Evolutionary conservation across 1,140 invertebrate species (phyloP).

Genomic region (Drosophila aff.): DNA sequence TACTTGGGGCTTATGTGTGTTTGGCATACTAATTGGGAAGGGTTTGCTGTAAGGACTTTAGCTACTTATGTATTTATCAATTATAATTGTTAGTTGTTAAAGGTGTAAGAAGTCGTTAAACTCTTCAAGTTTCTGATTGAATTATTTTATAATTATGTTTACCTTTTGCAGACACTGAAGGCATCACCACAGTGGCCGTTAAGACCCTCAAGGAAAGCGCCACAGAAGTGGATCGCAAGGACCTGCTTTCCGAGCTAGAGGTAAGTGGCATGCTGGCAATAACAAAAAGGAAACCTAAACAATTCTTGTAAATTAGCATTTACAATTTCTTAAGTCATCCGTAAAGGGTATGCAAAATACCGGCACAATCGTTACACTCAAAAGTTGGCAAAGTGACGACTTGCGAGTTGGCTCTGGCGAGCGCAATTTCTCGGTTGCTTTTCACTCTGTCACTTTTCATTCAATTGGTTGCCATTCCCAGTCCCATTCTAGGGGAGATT

Average conservation of each 20-base stretch:
- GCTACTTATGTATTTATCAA: not conserved
- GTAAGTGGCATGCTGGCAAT: slow-evolving; percentile 43
- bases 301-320: slow-evolving; percentile 36
- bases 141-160: slow-evolving; percentile 8
- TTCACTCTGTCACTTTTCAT: slow-evolving; percentile 60
- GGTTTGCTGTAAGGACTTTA: not conserved
- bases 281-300: not conserved
- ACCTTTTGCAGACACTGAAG: slow-evolving; percentile 87
- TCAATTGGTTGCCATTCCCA: slow-evolving; percentile 46
- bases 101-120: not conserved
- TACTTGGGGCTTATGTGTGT: not conserved
- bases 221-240: slow-evolving; percentile 93
- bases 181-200: slow-evolving; percentile 92
- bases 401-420: slow-evolving; percentile 20
- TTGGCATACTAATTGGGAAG: not conserved
- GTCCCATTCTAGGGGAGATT: not conserved
- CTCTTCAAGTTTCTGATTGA: not conserved
- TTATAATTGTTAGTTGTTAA: not conserved
- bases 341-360: slow-evolving; percentile 35
- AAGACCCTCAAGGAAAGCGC: slow-evolving; percentile 97
- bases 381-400: slow-evolving; percentile 49
- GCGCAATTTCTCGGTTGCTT: slow-evolving; percentile 44
- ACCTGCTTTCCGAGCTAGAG: slow-evolving; percentile 94
- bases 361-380: slow-evolving; percentile 45
- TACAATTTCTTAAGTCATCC: slow-evolving; percentile 13